These are phyloP conservation scores for Homalodisca vitripennis DNA, from an alignment of 1,140 invertebrate species.

Conservation along the genomic window DNA sequence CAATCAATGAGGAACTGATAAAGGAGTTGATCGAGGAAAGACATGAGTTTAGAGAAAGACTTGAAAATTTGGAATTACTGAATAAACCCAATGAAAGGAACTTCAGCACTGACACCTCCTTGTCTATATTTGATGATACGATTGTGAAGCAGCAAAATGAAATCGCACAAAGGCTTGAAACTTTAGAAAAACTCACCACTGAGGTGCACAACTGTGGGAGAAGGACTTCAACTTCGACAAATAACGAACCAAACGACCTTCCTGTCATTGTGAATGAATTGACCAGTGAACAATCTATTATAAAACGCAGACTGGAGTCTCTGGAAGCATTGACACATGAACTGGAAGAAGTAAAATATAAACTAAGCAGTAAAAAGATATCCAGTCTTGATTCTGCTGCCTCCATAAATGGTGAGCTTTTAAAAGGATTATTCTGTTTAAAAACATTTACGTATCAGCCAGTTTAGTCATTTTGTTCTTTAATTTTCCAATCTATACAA, in stretches of 20 bases:
- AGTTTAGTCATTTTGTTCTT: too few species aligned
- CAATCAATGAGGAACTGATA: conserved; percentile 18
- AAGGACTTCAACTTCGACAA: conserved; percentile 12
- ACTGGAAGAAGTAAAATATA: conserved; percentile 11
- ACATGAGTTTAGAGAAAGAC: background rate
- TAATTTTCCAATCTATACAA: too few species aligned
- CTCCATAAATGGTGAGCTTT: conserved; percentile 12
- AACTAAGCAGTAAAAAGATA: background rate
- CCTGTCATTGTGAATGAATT: conserved; percentile 5
- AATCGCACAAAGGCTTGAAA: conserved; percentile 13
- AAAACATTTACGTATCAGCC: too few species aligned
- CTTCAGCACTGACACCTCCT: background rate
- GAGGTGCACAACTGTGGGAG: conserved; percentile 8
- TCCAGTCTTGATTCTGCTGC: background rate
- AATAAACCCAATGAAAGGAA: conserved; percentile 6
- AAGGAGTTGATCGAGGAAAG: conserved; percentile 3
- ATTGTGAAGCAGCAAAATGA: conserved; percentile 13
- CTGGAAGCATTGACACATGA: conserved; percentile 1
- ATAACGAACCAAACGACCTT: conserved; percentile 9
- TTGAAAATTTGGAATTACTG: conserved; percentile 5
- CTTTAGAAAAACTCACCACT: conserved; percentile 13
- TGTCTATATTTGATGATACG: conserved; percentile 5
- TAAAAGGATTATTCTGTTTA: too few species aligned
- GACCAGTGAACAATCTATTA: conserved; percentile 6
- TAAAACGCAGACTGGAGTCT: conserved; percentile 1